Percentiles rank a stretch among this genome's conserved stretches.
Evolutionary conservation across 1,140 invertebrate species (phyloP).

Genomic region (Diachasma alloeum): DNA sequence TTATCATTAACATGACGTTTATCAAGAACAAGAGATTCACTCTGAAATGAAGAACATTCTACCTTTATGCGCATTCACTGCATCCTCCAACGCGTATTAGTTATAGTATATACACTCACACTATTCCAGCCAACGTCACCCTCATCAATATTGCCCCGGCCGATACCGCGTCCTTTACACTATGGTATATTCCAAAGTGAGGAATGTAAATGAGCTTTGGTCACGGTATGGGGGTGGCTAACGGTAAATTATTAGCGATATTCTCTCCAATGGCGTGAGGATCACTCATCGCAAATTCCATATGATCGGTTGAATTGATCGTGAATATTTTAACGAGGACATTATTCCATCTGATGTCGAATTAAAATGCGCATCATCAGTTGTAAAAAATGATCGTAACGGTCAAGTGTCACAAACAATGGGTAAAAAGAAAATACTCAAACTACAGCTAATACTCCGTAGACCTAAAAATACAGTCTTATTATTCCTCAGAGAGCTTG

Average conservation of each 20-base stretch:
- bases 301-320: neutral
- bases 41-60: too few species aligned
- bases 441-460: neutral
- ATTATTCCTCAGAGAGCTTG: neutral
- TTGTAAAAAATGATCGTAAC: too few species aligned
- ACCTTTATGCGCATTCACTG: neutral
- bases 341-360: neutral
- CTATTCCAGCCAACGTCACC: neutral
- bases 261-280: neutral
- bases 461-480: neutral
- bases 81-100: neutral
- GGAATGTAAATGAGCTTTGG: constrained; percentile 27
- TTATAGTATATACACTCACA: neutral
- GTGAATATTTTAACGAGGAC: neutral
- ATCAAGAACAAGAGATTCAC: too few species aligned
- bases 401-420: too few species aligned
- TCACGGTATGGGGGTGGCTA: constrained; percentile 6
- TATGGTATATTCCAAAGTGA: constrained; percentile 18
- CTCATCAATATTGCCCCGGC: constrained; percentile 29
- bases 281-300: constrained; percentile 13
- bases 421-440: neutral
- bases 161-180: constrained; percentile 18
- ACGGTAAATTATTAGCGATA: constrained; percentile 17
- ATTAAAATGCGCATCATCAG: neutral
- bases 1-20: too few species aligned